Evolutionary conservation across 2,113 vertebrate genomes (phyloP), one percentile per base, ranked within the genome.

Genomic region (Forbesichthys agassizii): DNA sequence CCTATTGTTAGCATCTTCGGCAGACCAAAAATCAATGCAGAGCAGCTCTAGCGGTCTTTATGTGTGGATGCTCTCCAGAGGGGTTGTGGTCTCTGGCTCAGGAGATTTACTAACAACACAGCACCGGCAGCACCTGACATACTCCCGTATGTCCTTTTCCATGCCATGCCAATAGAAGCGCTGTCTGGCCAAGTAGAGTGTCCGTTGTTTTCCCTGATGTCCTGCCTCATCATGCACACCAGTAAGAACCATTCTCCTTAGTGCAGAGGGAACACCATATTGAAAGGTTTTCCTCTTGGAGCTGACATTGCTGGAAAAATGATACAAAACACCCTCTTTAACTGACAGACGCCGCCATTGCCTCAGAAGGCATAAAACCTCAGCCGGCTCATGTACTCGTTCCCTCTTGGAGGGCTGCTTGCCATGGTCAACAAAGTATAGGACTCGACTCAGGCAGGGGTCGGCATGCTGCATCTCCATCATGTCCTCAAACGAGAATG

Each of bases 131-230:
- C 52, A 10, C 9, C 4, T 14, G 16, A 65, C 74, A 51, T 71
- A 58, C 47, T 59, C 51, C 6, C 11, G 57, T 1, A 65, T 20
- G 16, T 76, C 74, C 27, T 27, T 27, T 27, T 27, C 27, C 27
- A 27, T 27, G 27, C 27, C 27, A 27, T 27, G 27, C 1, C 27
- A 27, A 27, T 27, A 27, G 27, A 27, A 27, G 27, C 27, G 27
- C 27, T 27, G 27, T 27, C 27, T 11, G 0, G 66, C 42, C 3
- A 83, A 48, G 52, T 48, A 73, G 0, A 75, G 47, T 0, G 72
- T 78, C 3, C 51, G 49, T 11, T 78, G 75, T 27, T 75, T 71
- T 1, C 72, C 78, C 47, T 81, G 78, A 33, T 79, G 66, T n/a
- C 80, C 80, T 12, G 66, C 66, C 0, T 75, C 36, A 69, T 77